These are phyloP conservation scores for Oncorhynchus kisutch DNA, from an alignment of 2,113 vertebrate genomes.

Conservation along the genomic window DNA sequence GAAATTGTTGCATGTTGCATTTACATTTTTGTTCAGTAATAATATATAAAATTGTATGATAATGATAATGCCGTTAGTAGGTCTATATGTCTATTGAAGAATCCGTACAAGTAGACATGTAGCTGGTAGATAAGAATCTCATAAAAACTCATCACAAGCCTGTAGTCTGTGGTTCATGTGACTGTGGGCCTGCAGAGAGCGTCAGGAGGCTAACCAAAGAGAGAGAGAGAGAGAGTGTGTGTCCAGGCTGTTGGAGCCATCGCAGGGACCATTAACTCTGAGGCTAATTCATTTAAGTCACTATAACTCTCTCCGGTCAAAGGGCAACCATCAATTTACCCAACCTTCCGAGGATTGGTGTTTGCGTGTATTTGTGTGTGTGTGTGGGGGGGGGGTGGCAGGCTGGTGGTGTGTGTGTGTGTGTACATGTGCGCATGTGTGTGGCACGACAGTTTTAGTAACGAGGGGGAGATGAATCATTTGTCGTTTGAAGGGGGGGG, in stretches of 20 bases:
- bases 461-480: not conserved
- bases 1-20: too few relatives aligned
- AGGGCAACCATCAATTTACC: not conserved
- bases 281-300: not conserved
- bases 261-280: not conserved
- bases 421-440: not conserved
- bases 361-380: not conserved
- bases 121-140: too few relatives aligned
- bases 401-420: not conserved
- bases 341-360: not conserved
- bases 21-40: too few relatives aligned
- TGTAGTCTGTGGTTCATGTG: too few relatives aligned
- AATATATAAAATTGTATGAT: too few relatives aligned
- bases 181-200: too few relatives aligned
- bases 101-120: too few relatives aligned
- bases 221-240: not conserved
- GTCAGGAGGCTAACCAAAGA: not conserved
- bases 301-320: not conserved
- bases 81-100: too few relatives aligned
- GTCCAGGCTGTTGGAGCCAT: not conserved
- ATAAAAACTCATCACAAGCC: too few relatives aligned
- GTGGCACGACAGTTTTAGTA: not conserved
- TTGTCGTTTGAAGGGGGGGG: slow-evolving; percentile 6
- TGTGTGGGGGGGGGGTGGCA: too few relatives aligned
- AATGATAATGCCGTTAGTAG: too few relatives aligned